Conservation (phyloP, 2,888 invertebrate species). For the Dexiosoma caninum region DNA sequence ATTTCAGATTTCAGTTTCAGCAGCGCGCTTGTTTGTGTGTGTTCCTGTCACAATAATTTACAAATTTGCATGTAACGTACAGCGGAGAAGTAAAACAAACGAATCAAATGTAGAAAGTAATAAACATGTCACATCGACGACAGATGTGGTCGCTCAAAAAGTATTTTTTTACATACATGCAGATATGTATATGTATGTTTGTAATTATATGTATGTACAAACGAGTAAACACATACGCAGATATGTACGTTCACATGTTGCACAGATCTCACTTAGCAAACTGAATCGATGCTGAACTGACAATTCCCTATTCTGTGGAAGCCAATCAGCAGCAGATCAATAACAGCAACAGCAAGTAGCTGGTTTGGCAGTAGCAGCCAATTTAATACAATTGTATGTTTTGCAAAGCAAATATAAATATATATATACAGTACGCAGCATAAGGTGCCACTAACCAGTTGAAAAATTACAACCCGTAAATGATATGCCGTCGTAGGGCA, state of each 20-base stretch:
- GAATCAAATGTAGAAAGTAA: conserved; percentile 61
- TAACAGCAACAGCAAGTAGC: conserved; percentile 61
- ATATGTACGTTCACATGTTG: neutral
- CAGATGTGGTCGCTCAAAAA: conserved; percentile 64
- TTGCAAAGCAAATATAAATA: conserved; percentile 12
- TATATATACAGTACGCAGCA: too few species aligned
- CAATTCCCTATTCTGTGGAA: conserved; percentile 60
- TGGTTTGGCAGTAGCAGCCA: conserved; percentile 28
- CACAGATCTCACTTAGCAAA: conserved; percentile 15
- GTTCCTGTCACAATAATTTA: conserved; percentile 57
- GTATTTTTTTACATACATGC: conserved; percentile 1
- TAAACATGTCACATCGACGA: conserved; percentile 66
- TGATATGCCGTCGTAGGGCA: too few species aligned
- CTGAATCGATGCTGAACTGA: conserved; percentile 45
- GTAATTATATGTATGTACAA: conserved; percentile 1
- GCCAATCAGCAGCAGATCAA: conserved; percentile 63
- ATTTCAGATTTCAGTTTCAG: neutral
- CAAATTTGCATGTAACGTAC: conserved; percentile 60
- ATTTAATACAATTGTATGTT: conserved; percentile 49
- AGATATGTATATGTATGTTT: neutral
- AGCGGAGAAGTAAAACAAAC: conserved; percentile 20
- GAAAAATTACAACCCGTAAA: too few species aligned
- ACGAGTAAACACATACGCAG: neutral
- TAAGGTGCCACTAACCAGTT: too few species aligned
- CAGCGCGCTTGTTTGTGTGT: conserved; percentile 15